Evolutionary conservation across 2,888 invertebrate genomes (phyloP).

Genomic region (Catocala nupta): DNA sequence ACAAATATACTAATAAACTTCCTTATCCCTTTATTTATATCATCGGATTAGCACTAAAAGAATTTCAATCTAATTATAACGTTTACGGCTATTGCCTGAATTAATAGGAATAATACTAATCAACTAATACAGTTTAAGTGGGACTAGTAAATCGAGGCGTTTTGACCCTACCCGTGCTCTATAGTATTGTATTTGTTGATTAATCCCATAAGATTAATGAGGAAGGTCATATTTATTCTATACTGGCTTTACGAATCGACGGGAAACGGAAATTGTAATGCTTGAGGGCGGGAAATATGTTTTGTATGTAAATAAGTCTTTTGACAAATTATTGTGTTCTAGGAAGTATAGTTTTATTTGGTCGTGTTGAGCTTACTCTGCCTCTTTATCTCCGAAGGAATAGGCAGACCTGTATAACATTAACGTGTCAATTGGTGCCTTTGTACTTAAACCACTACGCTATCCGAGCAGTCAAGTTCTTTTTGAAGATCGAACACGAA

Average conservation of each 20-base stretch:
- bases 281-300: background rate
- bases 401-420: no score
- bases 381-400: rapidly evolving
- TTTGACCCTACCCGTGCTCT: constrained; percentile 9
- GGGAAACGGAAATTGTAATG: constrained; percentile 5
- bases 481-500: no score
- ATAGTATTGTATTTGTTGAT: constrained; percentile 22
- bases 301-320: background rate
- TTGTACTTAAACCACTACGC: no score
- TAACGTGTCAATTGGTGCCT: no score
- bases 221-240: constrained; percentile 26
- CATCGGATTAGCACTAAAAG: background rate
- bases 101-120: constrained; percentile 23
- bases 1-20: background rate
- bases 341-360: background rate
- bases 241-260: constrained; percentile 11
- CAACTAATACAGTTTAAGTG: constrained; percentile 18
- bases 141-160: constrained; percentile 16
- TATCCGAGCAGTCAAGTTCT: no score
- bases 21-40: background rate
- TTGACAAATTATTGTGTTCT: background rate
- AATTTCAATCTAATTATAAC: constrained; percentile 12
- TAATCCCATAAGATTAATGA: constrained; percentile 35
- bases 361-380: no score
- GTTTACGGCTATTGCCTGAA: constrained; percentile 10